Conservation (phyloP, 2,797 vertebrate species). For the Vireo griseus region DNA sequence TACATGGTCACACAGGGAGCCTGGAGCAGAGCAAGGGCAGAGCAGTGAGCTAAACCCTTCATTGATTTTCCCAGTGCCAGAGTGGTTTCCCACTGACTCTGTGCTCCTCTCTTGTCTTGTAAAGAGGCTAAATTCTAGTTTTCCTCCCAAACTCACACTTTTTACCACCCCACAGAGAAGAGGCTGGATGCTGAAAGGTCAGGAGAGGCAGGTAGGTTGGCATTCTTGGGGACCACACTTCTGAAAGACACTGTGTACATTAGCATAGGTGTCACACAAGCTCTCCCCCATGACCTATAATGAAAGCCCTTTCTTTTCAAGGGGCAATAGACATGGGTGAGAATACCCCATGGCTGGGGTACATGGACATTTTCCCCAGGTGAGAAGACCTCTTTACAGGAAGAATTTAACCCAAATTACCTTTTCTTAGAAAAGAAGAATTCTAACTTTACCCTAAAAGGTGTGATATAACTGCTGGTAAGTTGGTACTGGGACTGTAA, state of each 20-base stretch:
- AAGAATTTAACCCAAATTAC: neutral
- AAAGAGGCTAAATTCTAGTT: neutral
- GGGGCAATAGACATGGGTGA: neutral
- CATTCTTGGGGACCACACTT: neutral
- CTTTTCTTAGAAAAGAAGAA: neutral
- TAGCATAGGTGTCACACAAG: neutral
- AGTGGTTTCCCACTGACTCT: neutral
- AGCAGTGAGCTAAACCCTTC: neutral
- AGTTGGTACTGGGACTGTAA: neutral
- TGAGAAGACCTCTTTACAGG: neutral
- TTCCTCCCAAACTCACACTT: neutral
- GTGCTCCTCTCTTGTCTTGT: neutral
- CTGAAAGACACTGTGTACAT: neutral
- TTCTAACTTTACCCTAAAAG: neutral
- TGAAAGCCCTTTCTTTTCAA: neutral
- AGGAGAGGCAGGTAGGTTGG: neutral
- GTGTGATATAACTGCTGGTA: neutral
- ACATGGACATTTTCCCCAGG: neutral
- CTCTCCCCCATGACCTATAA: neutral
- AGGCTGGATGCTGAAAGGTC: neutral
- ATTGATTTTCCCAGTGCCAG: neutral
- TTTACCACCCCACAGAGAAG: neutral
- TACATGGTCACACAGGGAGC: neutral
- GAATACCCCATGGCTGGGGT: neutral
- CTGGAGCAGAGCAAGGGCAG: neutral